Evolutionary conservation across 2,797 vertebrate genomes (phyloP), one percentile per base, ranked within the genome.

Genomic region (Neosalanx taihuensis): DNA sequence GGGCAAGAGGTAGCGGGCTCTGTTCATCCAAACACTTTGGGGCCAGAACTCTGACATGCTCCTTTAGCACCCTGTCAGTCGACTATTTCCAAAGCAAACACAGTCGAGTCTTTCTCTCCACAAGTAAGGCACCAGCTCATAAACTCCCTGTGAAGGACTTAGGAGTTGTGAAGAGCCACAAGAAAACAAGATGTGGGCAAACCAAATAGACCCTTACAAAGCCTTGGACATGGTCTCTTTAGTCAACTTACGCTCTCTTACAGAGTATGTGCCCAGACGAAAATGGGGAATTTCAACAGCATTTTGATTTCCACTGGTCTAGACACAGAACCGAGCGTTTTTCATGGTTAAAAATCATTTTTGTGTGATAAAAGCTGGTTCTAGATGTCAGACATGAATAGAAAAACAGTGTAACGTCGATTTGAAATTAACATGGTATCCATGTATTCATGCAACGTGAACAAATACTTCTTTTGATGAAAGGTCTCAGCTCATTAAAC

Each of bases 21-120:
- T 85, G 86, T 93, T 92, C 88, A 81, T 87, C 87, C 89, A 85
- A 91, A 92, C 82, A 88, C 90, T 90, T 78, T 6, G 64, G 87
- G 89, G 84, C 83, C 87, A 81, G 68, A 90, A 86, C 88, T 87
- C 87, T 88, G 92, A 92, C 89, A 90, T 91, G 90, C 90, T 92
- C 90, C 91, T 90, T 93, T 92, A 93, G 90, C 93, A 88, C 89
- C 85, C 88, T 93, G 91, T 93, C 93, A 93, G 84, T 74, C 78
- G 82, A 86, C 85, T 83, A 90, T 91, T 92, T 85, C 87, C 81
- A 92, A 89, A 91, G 91, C 91, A 94, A 94, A 94, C 88, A 92
- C 76, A 74, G 86, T 80, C 89, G 78, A 86, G 79, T 86, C 87
- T 90, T 92, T 92, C 82, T 87, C 81, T 82, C 80, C 80, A 75